Evolutionary conservation across 1,140 invertebrate species (phyloP).

Genomic region (Phortica variegata): DNA sequence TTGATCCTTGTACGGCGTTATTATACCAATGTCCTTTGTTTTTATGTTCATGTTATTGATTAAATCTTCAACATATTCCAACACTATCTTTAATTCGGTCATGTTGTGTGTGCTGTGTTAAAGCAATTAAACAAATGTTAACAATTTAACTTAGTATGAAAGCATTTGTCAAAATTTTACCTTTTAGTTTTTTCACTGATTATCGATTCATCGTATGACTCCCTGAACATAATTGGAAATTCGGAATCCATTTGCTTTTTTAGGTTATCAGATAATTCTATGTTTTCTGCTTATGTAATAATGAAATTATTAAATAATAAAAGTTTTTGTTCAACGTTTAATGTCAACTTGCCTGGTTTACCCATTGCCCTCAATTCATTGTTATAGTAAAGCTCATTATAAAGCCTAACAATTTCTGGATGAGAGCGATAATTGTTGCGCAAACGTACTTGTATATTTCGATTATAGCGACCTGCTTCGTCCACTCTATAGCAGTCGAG

Average conservation of each 20-base stretch:
- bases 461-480: slow-evolving; percentile 60
- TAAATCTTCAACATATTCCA: slow-evolving; percentile 60
- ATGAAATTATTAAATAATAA: background rate
- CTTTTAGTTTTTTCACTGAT: slow-evolving; percentile 33
- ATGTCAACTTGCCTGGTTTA: slow-evolving; percentile 18
- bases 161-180: slow-evolving; percentile 18
- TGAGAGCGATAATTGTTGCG: slow-evolving; percentile 68
- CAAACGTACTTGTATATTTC: slow-evolving; percentile 66
- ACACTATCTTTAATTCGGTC: slow-evolving; percentile 64
- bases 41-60: slow-evolving; percentile 57
- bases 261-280: slow-evolving; percentile 48
- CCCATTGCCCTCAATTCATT: slow-evolving; percentile 60
- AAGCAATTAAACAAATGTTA: too few species aligned
- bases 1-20: slow-evolving; percentile 80
- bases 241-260: too few species aligned
- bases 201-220: slow-evolving; percentile 58
- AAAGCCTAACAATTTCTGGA: slow-evolving; percentile 63
- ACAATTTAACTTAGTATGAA: too few species aligned
- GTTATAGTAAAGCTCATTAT: slow-evolving; percentile 68
- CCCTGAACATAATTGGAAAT: slow-evolving; percentile 69
- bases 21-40: slow-evolving; percentile 74
- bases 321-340: background rate
- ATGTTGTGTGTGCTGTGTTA: slow-evolving; percentile 35
- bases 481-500: slow-evolving; percentile 59
- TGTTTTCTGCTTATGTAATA: slow-evolving; percentile 15